Conservation (phyloP, 2,797 vertebrate species). For the Manis crassicaudata region DNA sequence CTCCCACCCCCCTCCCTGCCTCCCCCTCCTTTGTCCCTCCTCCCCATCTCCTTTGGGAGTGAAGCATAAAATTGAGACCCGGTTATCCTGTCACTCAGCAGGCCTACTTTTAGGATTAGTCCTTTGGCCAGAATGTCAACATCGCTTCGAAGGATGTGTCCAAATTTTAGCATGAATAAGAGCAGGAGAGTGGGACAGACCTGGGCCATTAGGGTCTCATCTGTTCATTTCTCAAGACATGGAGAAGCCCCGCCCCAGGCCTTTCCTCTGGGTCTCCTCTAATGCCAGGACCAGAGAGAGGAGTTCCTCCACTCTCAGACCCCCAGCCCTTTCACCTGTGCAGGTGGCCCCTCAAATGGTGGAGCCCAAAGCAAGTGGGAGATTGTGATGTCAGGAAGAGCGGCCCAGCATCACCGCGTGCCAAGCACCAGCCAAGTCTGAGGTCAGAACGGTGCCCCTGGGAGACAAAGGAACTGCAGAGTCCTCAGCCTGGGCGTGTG, state of each 20-base stretch:
- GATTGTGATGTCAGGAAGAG: fast-evolving
- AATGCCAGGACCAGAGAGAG: background rate
- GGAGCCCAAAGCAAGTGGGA: background rate
- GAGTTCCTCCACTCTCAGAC: background rate
- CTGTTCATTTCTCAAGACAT: background rate
- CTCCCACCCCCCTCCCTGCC: too few species aligned
- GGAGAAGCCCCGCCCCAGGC: fast-evolving
- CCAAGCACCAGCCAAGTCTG: background rate
- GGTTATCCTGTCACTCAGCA: background rate
- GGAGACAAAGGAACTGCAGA: background rate
- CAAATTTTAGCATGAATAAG: background rate
- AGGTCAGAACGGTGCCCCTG: fast-evolving
- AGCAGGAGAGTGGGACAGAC: background rate
- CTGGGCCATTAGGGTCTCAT: too few species aligned
- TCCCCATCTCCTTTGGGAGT: background rate
- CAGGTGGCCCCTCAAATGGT: background rate
- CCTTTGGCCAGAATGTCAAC: background rate
- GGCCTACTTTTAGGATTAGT: background rate
- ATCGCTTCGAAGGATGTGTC: background rate
- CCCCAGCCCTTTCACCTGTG: background rate
- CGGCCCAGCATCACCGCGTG: fast-evolving
- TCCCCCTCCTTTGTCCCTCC: too few species aligned
- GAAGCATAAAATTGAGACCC: background rate
- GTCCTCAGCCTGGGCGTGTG: background rate
- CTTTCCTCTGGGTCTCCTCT: background rate